These are phyloP conservation scores for Tinamus guttatus DNA, from an alignment of 2,113 vertebrate species.

Conservation along the genomic window DNA sequence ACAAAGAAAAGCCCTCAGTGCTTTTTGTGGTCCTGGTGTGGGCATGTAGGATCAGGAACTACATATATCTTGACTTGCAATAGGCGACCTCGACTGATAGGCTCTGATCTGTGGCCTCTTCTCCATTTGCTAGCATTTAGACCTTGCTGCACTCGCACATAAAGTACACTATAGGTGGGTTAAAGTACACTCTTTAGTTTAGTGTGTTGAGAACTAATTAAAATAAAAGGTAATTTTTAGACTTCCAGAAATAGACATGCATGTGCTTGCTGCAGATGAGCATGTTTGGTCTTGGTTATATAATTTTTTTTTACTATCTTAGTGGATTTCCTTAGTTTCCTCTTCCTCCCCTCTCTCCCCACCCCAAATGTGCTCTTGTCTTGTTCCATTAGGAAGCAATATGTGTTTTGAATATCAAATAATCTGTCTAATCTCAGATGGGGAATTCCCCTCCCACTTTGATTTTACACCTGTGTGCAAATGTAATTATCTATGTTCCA, in stretches of 20 bases:
- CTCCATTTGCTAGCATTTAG: background rate
- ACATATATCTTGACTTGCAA: background rate
- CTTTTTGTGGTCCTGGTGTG: background rate
- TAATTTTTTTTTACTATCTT: background rate
- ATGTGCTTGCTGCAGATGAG: background rate
- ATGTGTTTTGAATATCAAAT: slow-evolving; percentile 42
- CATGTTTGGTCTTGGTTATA: background rate
- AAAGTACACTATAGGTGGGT: background rate
- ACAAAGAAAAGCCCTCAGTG: background rate
- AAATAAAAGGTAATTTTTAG: background rate
- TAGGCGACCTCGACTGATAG: background rate
- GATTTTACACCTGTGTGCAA: background rate
- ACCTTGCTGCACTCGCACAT: background rate
- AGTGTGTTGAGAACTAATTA: background rate
- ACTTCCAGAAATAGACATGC: background rate
- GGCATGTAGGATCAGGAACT: background rate
- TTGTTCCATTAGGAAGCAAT: background rate
- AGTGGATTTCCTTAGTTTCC: slow-evolving; percentile 4
- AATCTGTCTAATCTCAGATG: background rate
- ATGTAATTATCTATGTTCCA: slow-evolving; percentile 25
- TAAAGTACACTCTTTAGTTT: background rate
- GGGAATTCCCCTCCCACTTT: slow-evolving; percentile 38
- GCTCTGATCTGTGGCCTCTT: background rate
- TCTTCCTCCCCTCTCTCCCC: background rate
- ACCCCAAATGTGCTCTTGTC: background rate